Percentiles rank a stretch among this genome's conserved stretches.
These are phyloP conservation scores for Sandelia bainsii DNA, from an alignment of 2,797 vertebrate genomes.

Conservation along the genomic window DNA sequence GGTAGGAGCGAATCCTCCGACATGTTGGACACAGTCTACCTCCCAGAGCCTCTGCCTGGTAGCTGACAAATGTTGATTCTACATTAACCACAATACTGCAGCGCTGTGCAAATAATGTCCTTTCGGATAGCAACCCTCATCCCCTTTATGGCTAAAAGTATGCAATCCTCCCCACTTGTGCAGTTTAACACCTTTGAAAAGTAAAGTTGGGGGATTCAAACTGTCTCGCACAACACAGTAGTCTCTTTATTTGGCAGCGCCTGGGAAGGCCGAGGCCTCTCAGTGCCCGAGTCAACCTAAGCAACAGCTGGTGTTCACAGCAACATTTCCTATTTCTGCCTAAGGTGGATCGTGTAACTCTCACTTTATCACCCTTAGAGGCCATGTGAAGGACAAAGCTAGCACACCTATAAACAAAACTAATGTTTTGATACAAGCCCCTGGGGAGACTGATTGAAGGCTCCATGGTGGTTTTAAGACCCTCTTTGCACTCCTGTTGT, in stretches of 20 bases:
- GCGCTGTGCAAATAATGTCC: slow-evolving; percentile 84
- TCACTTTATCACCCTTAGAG: slow-evolving; percentile 95
- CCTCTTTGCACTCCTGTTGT: slow-evolving; percentile 5
- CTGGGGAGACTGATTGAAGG: slow-evolving; percentile 56
- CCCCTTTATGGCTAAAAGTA: slow-evolving; percentile 74
- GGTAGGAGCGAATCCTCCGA: slow-evolving; percentile 62
- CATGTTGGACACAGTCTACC: slow-evolving; percentile 61
- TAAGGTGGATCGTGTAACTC: slow-evolving; percentile 92
- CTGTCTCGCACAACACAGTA: slow-evolving; percentile 69
- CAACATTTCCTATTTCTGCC: slow-evolving; percentile 92
- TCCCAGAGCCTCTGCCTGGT: slow-evolving; percentile 56
- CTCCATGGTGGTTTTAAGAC: slow-evolving; percentile 40
- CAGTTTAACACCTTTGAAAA: slow-evolving; percentile 73
- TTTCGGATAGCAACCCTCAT: slow-evolving; percentile 75
- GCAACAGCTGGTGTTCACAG: slow-evolving; percentile 91
- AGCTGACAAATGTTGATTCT: slow-evolving; percentile 87
- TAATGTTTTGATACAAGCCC: slow-evolving; percentile 88
- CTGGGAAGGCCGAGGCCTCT: slow-evolving; percentile 82
- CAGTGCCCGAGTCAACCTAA: slow-evolving; percentile 78
- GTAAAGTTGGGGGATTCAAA: slow-evolving; percentile 50
- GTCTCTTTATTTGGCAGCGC: slow-evolving; percentile 86
- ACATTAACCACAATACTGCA: slow-evolving; percentile 76
- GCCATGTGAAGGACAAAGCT: slow-evolving; percentile 94
- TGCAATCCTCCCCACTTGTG: slow-evolving; percentile 70
- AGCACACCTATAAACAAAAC: slow-evolving; percentile 86